A percentile compares a stretch with the other conserved stretches of the same genome.
These are phyloP conservation scores for Oryzias melastigma DNA, from an alignment of 2,113 vertebrate species.

Conservation along the genomic window DNA sequence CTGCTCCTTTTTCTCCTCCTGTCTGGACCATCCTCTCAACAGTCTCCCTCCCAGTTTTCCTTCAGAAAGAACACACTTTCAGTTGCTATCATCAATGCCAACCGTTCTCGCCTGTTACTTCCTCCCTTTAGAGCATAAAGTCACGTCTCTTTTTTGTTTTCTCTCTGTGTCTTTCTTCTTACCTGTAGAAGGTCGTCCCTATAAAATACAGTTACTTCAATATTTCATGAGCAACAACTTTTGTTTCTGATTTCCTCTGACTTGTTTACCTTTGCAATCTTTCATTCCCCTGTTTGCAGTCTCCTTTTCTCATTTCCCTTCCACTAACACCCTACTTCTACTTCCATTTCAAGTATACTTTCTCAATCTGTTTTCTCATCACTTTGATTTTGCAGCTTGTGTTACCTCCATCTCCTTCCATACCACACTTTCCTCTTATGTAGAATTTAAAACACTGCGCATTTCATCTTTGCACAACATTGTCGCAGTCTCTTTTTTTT, in stretches of 20 bases:
- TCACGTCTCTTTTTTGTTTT: too few relatives aligned
- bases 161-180: too few relatives aligned
- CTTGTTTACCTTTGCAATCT: constrained; percentile 14
- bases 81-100: background rate
- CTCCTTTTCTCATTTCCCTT: background rate
- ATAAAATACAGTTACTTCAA: too few relatives aligned
- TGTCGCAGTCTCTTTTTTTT: too few relatives aligned
- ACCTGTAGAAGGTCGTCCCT: too few relatives aligned
- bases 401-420: background rate
- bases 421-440: too few relatives aligned
- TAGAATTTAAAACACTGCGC: too few relatives aligned
- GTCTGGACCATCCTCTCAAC: constrained; percentile 19
- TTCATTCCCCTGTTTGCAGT: background rate
- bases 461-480: too few relatives aligned
- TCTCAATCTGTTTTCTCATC: background rate
- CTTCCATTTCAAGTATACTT: background rate
- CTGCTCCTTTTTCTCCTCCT: constrained; percentile 11
- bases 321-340: background rate
- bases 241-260: constrained; percentile 4
- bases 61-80: constrained; percentile 17
- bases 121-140: too few relatives aligned
- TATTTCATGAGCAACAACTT: constrained; percentile 26
- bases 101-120: too few relatives aligned
- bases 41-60: constrained; percentile 11
- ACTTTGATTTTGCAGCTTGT: background rate